Percentiles rank a stretch among this genome's conserved stretches.
Conservation (phyloP, 2,113 vertebrate species). For the Gymnogyps californianus region DNA sequence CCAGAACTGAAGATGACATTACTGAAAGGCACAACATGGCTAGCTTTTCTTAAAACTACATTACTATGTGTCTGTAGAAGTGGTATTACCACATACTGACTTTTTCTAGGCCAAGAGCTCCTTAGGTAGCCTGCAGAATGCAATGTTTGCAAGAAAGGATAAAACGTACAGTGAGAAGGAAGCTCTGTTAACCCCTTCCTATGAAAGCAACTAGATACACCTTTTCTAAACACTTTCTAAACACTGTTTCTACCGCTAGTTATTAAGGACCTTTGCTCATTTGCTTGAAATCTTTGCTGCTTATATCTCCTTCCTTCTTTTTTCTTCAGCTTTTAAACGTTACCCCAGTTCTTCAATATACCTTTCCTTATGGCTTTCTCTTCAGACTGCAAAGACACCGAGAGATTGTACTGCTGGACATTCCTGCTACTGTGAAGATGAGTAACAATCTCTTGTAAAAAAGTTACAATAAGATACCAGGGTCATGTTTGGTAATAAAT, state of each 20-base stretch:
- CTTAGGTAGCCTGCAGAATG: not conserved
- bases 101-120: not conserved
- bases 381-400: not conserved
- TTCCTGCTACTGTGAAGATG: not conserved
- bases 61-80: not conserved
- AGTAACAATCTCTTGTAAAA: not conserved
- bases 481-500: not conserved
- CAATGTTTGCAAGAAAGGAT: not conserved
- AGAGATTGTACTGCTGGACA: not conserved
- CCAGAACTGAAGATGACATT: not conserved
- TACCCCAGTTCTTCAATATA: not conserved
- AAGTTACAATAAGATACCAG: not conserved
- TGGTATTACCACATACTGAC: not conserved
- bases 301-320: not conserved
- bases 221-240: not conserved
- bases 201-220: not conserved
- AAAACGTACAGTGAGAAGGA: not conserved
- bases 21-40: not conserved
- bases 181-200: not conserved
- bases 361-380: not conserved
- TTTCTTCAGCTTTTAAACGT: not conserved
- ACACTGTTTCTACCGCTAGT: not conserved
- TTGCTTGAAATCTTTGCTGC: not conserved
- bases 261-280: not conserved
- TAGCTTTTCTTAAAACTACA: not conserved